A percentile compares a stretch with the other conserved stretches of the same genome.
phyloP scores from a whole-genome alignment of 2,888 invertebrate genomes.

The Gasteruption jaculator region DNA sequence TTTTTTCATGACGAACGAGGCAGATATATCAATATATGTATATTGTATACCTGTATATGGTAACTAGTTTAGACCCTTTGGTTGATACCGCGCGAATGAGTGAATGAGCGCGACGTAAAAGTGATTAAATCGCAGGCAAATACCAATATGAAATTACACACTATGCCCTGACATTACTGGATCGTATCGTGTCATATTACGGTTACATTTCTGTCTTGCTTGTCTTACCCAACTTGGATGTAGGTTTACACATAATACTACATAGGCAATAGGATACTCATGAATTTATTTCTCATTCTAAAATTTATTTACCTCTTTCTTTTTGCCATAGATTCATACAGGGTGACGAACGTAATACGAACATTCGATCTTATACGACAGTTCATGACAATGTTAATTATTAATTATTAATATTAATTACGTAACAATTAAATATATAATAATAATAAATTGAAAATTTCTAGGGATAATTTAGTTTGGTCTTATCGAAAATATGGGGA shows the following conservation, averaged over 20 bases:
- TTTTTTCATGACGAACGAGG: no score
- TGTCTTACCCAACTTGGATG: constrained; percentile 37
- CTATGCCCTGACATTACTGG: constrained; percentile 36
- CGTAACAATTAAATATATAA: not conserved
- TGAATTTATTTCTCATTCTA: not conserved
- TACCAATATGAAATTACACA: constrained; percentile 48
- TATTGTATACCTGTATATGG: no score
- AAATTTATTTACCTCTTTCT: not conserved
- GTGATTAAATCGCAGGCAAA: constrained; percentile 43
- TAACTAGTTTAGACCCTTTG: no score
- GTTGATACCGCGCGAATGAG: no score
- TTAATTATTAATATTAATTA: not conserved
- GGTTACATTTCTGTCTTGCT: constrained; percentile 37
- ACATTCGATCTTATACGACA: no score
- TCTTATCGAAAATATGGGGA: constrained; percentile 12
- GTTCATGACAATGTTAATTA: no score
- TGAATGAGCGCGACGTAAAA: constrained; percentile 25
- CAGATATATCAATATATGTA: no score
- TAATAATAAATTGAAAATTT: not conserved
- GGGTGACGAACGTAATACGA: constrained; percentile 29
- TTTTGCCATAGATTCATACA: no score
- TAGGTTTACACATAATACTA: constrained; percentile 1
- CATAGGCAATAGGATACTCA: constrained; percentile 6
- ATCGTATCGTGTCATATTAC: constrained; percentile 41
- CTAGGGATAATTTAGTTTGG: not conserved